Base-by-base conservation (phyloP, 2,888 invertebrate species). In the Eupithecia inturbata region DNA sequence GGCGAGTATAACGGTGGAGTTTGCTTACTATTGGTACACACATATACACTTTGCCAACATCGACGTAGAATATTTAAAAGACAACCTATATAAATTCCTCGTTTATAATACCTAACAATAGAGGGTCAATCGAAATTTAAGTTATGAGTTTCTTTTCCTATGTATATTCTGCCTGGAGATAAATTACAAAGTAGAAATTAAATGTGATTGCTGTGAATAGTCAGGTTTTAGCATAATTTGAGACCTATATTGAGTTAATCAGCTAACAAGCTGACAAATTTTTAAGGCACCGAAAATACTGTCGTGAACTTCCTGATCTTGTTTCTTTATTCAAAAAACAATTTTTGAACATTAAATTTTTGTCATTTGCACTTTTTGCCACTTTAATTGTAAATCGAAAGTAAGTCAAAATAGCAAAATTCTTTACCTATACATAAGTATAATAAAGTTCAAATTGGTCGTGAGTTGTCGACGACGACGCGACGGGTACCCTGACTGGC, bases 21-120 rank as follows among this genome's bases (percentile, higher is more conserved):
- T 85, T 87, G 88, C 90, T 93, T 92, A 83, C 87, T 91, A 93
- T 93, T 92, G n/a, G n/a, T n/a, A n/a, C n/a, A n/a, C n/a, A n/a
- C n/a, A n/a, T n/a, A n/a, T n/a, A n/a, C 93, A 89, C 83, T 81
- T 81, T 85, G 85, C 83, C 87, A 87, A 87, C 89, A 88, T 87
- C 86, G 83, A 88, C 87, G 78, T 77, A 82, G 89, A 89, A 90
- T 90, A 88, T 85, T 86, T 89, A 88, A 87, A n/a, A 87, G 80
- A 77, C 81, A 85, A 67, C 14, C 36, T 64, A 60, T 68, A 68
- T 19, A 28, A 31, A 64, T 39, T 26, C 57, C 31, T 26, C 4
- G 19, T 39, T 33, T 53, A n/a, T 1, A 26, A 57, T 53, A 14
- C 57, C 26, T 12, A 14, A 26, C 26, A 57, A 57, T 57, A 26